Evolutionary conservation across 2,113 vertebrate genomes (phyloP).

Genomic region (Nerophis ophidion): DNA sequence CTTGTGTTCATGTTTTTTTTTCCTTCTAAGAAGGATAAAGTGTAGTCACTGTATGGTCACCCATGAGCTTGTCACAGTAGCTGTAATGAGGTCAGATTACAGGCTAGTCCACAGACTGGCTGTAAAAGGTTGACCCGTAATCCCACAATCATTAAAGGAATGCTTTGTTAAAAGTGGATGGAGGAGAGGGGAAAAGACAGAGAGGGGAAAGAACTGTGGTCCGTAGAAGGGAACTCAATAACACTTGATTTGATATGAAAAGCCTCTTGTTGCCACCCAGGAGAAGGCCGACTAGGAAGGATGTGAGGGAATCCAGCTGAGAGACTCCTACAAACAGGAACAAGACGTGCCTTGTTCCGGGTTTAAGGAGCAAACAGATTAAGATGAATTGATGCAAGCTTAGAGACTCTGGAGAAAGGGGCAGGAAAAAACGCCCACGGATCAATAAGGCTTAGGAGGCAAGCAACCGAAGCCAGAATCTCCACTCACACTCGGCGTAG

Average conservation of each 20-base stretch:
- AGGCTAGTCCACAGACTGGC: slow-evolving; percentile 67
- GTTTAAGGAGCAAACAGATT: slow-evolving; percentile 76
- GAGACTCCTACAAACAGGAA: slow-evolving; percentile 72
- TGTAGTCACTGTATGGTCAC: slow-evolving; percentile 64
- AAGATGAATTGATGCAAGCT: slow-evolving; percentile 75
- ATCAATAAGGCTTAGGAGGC: slow-evolving; percentile 72
- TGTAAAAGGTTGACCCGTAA: slow-evolving; percentile 73
- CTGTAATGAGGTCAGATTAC: slow-evolving; percentile 82
- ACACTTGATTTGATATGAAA: slow-evolving; percentile 78
- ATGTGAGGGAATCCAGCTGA: slow-evolving; percentile 69
- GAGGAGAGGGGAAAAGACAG: slow-evolving; percentile 52
- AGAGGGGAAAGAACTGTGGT: slow-evolving; percentile 54
- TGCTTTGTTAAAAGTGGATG: slow-evolving; percentile 70
- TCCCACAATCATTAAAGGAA: slow-evolving; percentile 74
- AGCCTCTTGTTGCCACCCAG: slow-evolving; percentile 76
- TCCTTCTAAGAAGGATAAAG: slow-evolving; percentile 59
- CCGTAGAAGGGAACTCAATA: slow-evolving; percentile 71
- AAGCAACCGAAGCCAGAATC: slow-evolving; percentile 62
- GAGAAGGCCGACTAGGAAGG: slow-evolving; percentile 64
- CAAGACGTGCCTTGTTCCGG: slow-evolving; percentile 76
- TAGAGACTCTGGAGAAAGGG: slow-evolving; percentile 71
- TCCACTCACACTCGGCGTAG: slow-evolving; percentile 57
- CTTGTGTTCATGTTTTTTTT: slow-evolving; percentile 28
- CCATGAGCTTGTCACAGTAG: slow-evolving; percentile 68
- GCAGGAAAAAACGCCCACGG: slow-evolving; percentile 60